Evolutionary conservation across 1,140 invertebrate genomes (phyloP), one percentile per base, ranked within the genome.

Genomic region (Drosophila nannoptera): DNA sequence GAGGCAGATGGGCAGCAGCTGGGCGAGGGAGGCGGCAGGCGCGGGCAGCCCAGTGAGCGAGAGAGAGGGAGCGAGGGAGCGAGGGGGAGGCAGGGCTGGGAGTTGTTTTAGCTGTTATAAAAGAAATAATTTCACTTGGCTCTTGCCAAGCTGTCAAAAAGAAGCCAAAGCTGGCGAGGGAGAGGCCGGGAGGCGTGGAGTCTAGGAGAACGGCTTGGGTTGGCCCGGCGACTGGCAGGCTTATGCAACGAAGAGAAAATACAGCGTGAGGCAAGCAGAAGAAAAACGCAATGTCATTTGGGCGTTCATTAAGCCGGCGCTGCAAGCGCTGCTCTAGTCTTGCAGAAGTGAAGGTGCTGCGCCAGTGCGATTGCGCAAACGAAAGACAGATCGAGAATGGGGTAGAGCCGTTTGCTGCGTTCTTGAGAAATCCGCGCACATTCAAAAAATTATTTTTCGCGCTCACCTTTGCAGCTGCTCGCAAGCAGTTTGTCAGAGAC

Each of bases 181-280:
- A 62, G 31, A 33, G 32, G 6, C 4, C 14, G 33, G 32, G 7
- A 55, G n/a, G 58, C 0, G 6, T 5, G n/a, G n/a, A n/a, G n/a
- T n/a, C n/a, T n/a, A n/a, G n/a, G 9, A 5, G 11, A 7, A 12
- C 33, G 43, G 36, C 14, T 38, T 43, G 31, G 32, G 9, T 11
- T 7, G 12, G 38, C n/a, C 7, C n/a, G 52, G 56, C 14, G 22
- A 22, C 22, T 22, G 22, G 22, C 22, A 22, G 22, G 22, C 63
- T 82, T 82, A 82, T 82, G 80, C 59, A 84, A 83, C 67, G 60
- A 75, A 72, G 65, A 76, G 78, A 83, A 84, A 83, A 83, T 84
- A 73, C 60, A 78, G 64, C 78, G 73, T 60, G 73, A 83, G 76
- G 78, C 72, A 77, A 82, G 49, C 49, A 61, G 64, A 77, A 31